Conservation (phyloP, 2,113 vertebrate species). For the Salvelinus namaycush region DNA sequence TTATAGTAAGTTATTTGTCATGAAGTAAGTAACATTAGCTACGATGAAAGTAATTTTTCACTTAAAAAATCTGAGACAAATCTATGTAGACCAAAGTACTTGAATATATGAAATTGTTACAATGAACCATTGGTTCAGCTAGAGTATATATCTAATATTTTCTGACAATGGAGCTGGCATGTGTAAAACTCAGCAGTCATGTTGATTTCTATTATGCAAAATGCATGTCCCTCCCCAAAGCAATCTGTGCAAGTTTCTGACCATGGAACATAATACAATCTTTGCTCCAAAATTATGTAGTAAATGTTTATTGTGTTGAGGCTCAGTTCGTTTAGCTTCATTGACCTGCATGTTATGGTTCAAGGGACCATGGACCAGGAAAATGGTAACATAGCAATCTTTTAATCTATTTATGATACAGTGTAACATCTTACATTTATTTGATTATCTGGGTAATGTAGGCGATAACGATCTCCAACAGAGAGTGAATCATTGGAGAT, state of each 20-base stretch:
- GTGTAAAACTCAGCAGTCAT: constrained; percentile 35
- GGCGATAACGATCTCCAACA: not conserved
- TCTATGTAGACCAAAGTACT: not conserved
- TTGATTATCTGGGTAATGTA: constrained; percentile 10
- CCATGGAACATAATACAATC: not conserved
- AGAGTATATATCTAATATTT: too few species aligned
- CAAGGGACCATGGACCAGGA: too few species aligned
- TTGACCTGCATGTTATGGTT: not conserved
- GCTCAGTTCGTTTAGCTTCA: not conserved
- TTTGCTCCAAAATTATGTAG: not conserved
- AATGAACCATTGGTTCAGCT: too few species aligned
- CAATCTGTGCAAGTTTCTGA: constrained; percentile 33
- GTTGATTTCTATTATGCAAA: constrained; percentile 51
- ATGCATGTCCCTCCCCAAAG: constrained; percentile 39
- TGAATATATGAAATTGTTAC: too few species aligned
- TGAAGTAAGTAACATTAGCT: too few species aligned
- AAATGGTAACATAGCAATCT: too few species aligned
- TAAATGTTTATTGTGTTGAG: not conserved
- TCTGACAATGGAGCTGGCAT: constrained; percentile 18
- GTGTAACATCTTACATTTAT: constrained; percentile 12
- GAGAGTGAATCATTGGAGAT: not conserved
- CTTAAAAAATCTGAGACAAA: not conserved
- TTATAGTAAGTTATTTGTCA: too few species aligned
- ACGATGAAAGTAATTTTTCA: too few species aligned
- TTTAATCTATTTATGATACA: too few species aligned